phyloP scores from a whole-genome alignment of 2,797 vertebrate genomes.

The Varecia variegata region DNA sequence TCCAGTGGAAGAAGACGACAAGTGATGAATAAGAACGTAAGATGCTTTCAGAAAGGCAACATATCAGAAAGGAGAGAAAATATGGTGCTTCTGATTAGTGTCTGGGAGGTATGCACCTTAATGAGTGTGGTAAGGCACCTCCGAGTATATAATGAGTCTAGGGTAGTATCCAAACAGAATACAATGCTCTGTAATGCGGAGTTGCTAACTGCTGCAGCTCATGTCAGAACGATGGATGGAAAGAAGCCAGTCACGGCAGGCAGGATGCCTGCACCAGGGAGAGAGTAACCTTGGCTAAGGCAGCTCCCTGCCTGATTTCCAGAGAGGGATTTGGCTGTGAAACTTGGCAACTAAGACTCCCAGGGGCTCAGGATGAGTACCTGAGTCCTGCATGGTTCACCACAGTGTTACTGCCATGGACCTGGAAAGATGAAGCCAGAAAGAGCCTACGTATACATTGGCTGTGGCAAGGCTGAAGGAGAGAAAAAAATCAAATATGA shows the following conservation, averaged over 20 bases:
- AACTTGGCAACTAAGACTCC: no score
- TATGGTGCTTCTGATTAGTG: background rate
- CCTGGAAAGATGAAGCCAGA: background rate
- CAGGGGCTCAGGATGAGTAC: rapidly evolving
- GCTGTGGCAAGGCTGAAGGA: background rate
- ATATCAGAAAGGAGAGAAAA: background rate
- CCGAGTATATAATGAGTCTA: rapidly evolving
- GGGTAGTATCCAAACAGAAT: background rate
- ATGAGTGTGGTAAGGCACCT: background rate
- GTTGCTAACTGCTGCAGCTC: background rate
- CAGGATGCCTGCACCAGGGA: background rate
- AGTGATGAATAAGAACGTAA: no score
- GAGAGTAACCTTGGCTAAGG: background rate
- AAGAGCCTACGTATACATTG: rapidly evolving
- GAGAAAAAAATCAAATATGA: rapidly evolving
- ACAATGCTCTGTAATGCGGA: rapidly evolving
- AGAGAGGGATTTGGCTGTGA: background rate
- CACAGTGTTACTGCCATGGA: no score
- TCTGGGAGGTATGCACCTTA: background rate
- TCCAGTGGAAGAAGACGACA: background rate
- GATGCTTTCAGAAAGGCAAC: background rate
- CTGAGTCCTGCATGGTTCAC: no score
- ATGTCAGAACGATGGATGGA: rapidly evolving
- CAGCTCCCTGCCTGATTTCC: background rate
- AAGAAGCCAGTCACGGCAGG: background rate